Evolutionary conservation across 1,140 invertebrate species (phyloP).

Genomic region (Drosophila arizonae): DNA sequence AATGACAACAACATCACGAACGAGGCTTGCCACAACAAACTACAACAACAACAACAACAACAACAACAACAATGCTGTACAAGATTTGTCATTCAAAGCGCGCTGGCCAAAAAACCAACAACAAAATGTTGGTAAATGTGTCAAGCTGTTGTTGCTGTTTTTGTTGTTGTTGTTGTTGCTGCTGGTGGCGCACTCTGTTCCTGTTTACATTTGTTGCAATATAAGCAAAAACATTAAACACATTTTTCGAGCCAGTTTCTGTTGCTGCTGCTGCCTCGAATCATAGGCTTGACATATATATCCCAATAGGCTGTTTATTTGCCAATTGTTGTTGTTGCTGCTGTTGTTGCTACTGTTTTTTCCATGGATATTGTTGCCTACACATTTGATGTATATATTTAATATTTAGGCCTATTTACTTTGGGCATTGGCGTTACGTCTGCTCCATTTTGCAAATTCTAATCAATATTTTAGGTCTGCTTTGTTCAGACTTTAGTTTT

Average conservation of each 20-base stretch:
- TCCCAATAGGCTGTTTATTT: slow-evolving; percentile 36
- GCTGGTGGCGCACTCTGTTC: slow-evolving; percentile 55
- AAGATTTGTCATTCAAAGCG: slow-evolving; percentile 69
- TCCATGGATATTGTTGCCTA: not conserved
- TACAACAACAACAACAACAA: slow-evolving; percentile 18
- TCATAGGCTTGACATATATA: slow-evolving; percentile 68
- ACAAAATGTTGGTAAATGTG: slow-evolving; percentile 70
- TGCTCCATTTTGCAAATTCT: slow-evolving; percentile 43
- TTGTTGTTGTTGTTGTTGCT: slow-evolving; percentile 3
- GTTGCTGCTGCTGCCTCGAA: slow-evolving; percentile 29
- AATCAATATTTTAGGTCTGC: slow-evolving; percentile 51
- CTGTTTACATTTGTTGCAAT: slow-evolving; percentile 77
- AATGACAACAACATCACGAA: slow-evolving; percentile 34
- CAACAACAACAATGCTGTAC: slow-evolving; percentile 38
- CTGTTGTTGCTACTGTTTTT: not conserved
- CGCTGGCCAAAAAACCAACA: slow-evolving; percentile 40
- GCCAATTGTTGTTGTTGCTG: not conserved
- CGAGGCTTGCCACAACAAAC: slow-evolving; percentile 29
- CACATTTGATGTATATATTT: slow-evolving; percentile 30
- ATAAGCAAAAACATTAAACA: slow-evolving; percentile 54
- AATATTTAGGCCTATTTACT: slow-evolving; percentile 19
- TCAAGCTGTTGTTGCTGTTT: slow-evolving; percentile 36
- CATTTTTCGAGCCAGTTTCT: slow-evolving; percentile 55
- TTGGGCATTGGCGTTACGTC: not conserved
- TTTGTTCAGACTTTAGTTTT: slow-evolving; percentile 40